phyloP scores from a whole-genome alignment of 2,888 invertebrate species.

The Formica aserva region DNA sequence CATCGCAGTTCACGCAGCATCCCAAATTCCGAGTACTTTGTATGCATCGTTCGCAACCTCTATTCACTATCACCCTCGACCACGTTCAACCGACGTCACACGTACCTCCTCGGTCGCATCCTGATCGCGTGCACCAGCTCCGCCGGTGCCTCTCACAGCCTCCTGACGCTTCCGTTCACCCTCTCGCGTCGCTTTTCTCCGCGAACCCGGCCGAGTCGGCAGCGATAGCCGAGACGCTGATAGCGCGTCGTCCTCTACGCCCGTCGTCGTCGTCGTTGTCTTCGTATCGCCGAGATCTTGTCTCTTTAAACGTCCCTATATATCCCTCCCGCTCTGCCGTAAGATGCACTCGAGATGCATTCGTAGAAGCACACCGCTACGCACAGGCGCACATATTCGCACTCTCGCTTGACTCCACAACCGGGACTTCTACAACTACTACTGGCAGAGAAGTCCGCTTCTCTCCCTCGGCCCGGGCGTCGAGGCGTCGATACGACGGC shows the following conservation, averaged over 20 bases:
- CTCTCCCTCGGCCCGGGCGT: constrained; percentile 81
- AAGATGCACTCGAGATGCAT: constrained; percentile 48
- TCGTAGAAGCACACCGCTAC: constrained; percentile 60
- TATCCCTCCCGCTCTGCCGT: constrained; percentile 8
- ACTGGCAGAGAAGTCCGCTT: constrained; percentile 69
- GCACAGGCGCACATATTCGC: constrained; percentile 60
- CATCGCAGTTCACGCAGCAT: constrained; percentile 60
- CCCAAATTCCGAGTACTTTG: constrained; percentile 32
- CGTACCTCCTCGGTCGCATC: constrained; percentile 81
- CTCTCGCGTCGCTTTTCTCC: constrained; percentile 67
- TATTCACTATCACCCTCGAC: constrained; percentile 79
- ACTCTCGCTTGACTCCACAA: constrained; percentile 80
- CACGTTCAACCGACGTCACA: constrained; percentile 54
- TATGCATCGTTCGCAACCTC: constrained; percentile 6
- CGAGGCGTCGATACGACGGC: constrained; percentile 81
- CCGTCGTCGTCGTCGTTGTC: neutral
- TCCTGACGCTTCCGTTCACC: constrained; percentile 53
- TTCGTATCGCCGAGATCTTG: neutral
- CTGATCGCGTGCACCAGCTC: constrained; percentile 69
- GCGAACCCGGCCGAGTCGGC: constrained; percentile 18
- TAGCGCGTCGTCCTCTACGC: constrained; percentile 21
- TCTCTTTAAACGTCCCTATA: neutral
- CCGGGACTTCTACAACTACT: constrained; percentile 84
- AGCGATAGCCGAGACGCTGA: constrained; percentile 19
- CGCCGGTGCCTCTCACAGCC: constrained; percentile 59